phyloP scores from a whole-genome alignment of 1,140 invertebrate species.

The Asobara japonica region DNA sequence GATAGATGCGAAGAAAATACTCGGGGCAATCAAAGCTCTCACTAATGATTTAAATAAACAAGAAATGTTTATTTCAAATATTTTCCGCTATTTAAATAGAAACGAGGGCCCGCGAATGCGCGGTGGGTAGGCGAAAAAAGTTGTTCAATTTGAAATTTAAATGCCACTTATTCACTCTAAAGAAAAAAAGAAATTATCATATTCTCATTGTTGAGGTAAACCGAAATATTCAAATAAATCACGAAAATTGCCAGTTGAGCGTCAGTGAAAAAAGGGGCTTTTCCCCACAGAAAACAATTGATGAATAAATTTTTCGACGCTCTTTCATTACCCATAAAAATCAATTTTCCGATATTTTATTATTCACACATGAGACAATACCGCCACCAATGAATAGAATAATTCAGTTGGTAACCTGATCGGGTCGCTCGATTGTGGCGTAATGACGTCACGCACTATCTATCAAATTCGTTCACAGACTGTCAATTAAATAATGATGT shows the following conservation, averaged over 20 bases:
- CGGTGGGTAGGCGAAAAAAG: not conserved
- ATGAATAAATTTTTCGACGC: too few species aligned
- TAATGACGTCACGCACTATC: slow-evolving; percentile 11
- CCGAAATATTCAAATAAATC: not conserved
- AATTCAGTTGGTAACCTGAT: not conserved
- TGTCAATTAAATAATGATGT: slow-evolving; percentile 24
- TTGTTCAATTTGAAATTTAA: not conserved
- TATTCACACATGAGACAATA: not conserved
- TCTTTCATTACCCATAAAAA: too few species aligned
- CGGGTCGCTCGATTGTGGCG: not conserved
- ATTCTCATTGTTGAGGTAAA: not conserved
- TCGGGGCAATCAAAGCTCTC: too few species aligned
- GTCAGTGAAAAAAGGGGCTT: too few species aligned
- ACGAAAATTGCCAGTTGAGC: too few species aligned
- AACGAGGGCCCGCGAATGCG: not conserved
- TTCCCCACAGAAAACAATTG: too few species aligned
- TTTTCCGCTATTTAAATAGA: not conserved
- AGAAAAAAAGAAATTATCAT: not conserved
- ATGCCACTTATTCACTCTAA: not conserved
- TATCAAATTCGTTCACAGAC: slow-evolving; percentile 16
- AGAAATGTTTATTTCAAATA: not conserved
- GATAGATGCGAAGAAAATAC: too few species aligned
- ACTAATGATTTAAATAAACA: not conserved
- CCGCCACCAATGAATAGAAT: too few species aligned
- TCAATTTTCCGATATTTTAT: not conserved